phyloP scores from a whole-genome alignment of 2,113 vertebrate genomes.

The Thalassoma bifasciatum region DNA sequence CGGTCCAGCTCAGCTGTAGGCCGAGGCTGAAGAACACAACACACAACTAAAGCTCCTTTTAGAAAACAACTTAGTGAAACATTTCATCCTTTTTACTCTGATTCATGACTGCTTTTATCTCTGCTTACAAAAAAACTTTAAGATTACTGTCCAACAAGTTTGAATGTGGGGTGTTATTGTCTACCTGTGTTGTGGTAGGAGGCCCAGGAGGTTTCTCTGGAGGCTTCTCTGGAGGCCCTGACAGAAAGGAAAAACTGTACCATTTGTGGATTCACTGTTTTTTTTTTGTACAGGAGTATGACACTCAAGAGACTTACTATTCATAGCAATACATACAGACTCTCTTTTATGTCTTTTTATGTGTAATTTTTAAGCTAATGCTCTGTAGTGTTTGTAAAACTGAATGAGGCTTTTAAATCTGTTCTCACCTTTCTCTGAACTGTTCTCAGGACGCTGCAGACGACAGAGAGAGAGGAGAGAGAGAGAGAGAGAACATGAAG shows the following conservation, averaged over 20 bases:
- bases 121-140: too few relatives aligned
- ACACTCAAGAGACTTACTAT: too few relatives aligned
- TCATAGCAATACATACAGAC: too few relatives aligned
- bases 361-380: too few relatives aligned
- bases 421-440: slow-evolving; percentile 85
- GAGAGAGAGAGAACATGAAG: not conserved
- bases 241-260: slow-evolving; percentile 16
- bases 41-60: not conserved
- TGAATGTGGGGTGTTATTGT: not conserved
- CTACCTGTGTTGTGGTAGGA: slow-evolving; percentile 74
- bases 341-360: too few relatives aligned
- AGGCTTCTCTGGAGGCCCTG: slow-evolving; percentile 86
- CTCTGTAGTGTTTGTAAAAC: too few relatives aligned
- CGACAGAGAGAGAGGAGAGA: not conserved
- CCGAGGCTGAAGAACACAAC: slow-evolving; percentile 47
- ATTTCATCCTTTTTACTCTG: too few relatives aligned
- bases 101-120: too few relatives aligned
- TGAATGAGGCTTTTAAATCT: not conserved
- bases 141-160: too few relatives aligned
- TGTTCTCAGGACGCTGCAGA: slow-evolving; percentile 82
- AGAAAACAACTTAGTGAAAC: too few relatives aligned
- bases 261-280: not conserved
- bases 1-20: slow-evolving; percentile 94
- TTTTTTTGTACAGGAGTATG: too few relatives aligned
- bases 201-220: slow-evolving; percentile 82